Evolutionary conservation across 2,888 invertebrate species (phyloP), one percentile per base, ranked within the genome.

Genomic region (Escarpia spicata): DNA sequence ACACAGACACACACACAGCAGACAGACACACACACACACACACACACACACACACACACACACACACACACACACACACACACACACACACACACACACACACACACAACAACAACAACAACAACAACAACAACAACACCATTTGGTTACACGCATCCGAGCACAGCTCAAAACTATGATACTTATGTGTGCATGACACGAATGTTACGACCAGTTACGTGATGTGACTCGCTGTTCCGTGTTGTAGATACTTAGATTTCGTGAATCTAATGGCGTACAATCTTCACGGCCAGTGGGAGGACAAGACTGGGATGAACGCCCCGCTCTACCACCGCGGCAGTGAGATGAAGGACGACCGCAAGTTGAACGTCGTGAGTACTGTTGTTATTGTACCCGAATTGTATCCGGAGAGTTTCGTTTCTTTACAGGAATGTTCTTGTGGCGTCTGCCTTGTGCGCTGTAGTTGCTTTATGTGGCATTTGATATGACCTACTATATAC

Each of bases 261-360:
- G 75, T 93, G 31, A 93, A 92, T 90, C 31, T 93, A 15, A 93
- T 93, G 93, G 37, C 93, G 26, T 93, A 93, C 91, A 93, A 93
- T 58, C 90, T 93, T n/a, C 92, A 93, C 43, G 93, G 93, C 19
- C 92, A 91, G 0, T 93, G 93, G 93, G 91, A 93, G n/a, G 58
- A 92, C n/a, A 91, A 91, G 44, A 92, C 93, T 26, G 93, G 93
- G 26, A 93, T 93, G 91, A 91, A 93, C 52, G 90, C 93, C 90
- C 92, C 93, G 19, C 92, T 93, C 15, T 90, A 75, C 90, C 43
- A 43, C 19, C n/a, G 93, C 43, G 37, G n/a, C 43, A 90, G 31
- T 19, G 43, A 92, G n/a, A 19, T 44, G 37, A 75, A 75, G 43
- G 89, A 92, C 45, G 92, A 92, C 31, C 75, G 60, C 92, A 37